phyloP scores from a whole-genome alignment of 2,797 vertebrate species.

The Phrynocephalus guinanensis region DNA sequence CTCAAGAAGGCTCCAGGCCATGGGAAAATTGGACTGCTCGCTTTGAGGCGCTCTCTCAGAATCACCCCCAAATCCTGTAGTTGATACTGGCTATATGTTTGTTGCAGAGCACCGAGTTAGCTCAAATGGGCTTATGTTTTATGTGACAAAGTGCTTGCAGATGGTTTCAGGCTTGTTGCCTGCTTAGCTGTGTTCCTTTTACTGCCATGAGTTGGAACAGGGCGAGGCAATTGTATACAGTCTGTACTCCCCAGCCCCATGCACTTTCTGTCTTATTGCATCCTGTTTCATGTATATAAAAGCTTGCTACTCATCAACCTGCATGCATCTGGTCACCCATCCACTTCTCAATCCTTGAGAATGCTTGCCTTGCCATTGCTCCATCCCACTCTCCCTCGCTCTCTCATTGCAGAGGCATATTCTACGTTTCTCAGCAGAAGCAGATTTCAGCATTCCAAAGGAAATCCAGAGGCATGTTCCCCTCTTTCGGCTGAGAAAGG shows the following conservation, averaged over 20 bases:
- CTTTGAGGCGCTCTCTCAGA: too few species aligned
- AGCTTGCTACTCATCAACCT: conserved; percentile 5
- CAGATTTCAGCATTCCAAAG: neutral
- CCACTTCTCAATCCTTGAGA: neutral
- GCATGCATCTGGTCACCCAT: neutral
- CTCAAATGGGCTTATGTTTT: neutral
- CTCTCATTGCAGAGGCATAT: conserved; percentile 40
- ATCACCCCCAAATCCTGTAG: neutral
- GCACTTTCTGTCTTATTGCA: fast-evolving
- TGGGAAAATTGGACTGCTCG: neutral
- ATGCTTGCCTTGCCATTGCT: neutral
- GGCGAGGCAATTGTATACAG: fast-evolving
- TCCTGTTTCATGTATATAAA: neutral
- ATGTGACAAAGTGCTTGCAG: neutral
- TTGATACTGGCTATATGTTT: neutral
- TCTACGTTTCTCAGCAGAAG: conserved; percentile 20
- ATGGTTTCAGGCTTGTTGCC: neutral
- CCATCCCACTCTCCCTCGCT: conserved; percentile 6
- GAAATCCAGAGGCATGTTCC: neutral
- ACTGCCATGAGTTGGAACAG: neutral
- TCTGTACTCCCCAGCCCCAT: neutral
- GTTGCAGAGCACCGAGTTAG: neutral
- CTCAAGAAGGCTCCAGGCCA: neutral
- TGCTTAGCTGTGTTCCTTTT: neutral
- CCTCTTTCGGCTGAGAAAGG: neutral